Conservation (phyloP, 2,888 invertebrate species). For the Choristoneura rosaceana region DNA sequence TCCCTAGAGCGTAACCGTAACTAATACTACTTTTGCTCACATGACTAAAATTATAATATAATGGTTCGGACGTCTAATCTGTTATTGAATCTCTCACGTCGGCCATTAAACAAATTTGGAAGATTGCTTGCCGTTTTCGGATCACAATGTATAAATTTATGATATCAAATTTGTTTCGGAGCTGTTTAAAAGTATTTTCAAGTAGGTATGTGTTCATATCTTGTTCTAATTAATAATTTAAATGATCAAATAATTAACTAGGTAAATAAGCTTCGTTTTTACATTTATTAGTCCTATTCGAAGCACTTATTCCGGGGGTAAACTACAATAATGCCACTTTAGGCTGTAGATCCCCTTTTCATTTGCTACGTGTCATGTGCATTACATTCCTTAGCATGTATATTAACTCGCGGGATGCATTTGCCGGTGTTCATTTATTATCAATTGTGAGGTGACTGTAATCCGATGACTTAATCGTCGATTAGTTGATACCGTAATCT, state of each 20-base stretch:
- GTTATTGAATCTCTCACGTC: constrained; percentile 21
- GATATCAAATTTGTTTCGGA: constrained; percentile 8
- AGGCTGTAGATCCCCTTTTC: constrained; percentile 8
- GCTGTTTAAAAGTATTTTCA: not conserved
- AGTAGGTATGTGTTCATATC: not conserved
- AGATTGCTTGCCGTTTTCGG: constrained; percentile 31
- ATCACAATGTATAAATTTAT: constrained; percentile 22
- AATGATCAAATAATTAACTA: not conserved
- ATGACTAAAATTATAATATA: not conserved
- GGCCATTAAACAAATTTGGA: constrained; percentile 38
- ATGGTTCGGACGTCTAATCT: not conserved
- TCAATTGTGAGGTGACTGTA: constrained; percentile 33
- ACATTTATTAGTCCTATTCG: not conserved
- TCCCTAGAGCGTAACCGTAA: not conserved
- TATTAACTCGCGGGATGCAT: constrained; percentile 31
- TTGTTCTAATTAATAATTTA: not conserved
- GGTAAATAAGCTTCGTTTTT: not conserved
- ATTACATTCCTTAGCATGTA: constrained; percentile 18
- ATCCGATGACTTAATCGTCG: constrained; percentile 57
- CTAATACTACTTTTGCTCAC: not conserved
- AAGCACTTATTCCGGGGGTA: not conserved
- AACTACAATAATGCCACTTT: not conserved
- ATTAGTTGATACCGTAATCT: constrained; percentile 71
- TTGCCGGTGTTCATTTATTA: constrained; percentile 33
- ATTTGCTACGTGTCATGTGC: constrained; percentile 20